Evolutionary conservation across 1,140 invertebrate genomes (phyloP), one percentile per base, ranked within the genome.

Genomic region (Pogonomyrmex californicus): DNA sequence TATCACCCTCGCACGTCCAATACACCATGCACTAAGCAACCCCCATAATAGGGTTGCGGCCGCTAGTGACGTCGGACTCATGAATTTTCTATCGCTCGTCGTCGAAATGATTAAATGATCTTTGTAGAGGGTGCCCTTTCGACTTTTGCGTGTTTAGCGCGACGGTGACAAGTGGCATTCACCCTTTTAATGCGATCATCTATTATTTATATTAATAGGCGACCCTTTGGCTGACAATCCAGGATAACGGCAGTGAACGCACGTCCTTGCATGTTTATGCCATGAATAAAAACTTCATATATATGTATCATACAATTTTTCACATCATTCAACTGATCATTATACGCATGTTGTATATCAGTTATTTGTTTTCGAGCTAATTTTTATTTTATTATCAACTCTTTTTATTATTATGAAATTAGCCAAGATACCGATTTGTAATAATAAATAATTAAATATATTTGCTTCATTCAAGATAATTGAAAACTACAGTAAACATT

Each of bases 21-120:
- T 86, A 77, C 56, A 23, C 51, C 70, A 36, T 86, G 62, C 79
- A 58, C 85, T 60, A 66, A 77, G 68, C 75, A 68, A 90, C 62
- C 79, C 87, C 63, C 70, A 62, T 82, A 91, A 92, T 91, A 75
- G 89, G 86, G 90, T 91, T 87, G 89, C 65, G 89, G 77, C 87
- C 87, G 86, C 76, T 89, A 68, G 51, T 63, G 54, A 33, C 47
- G 78, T 73, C 86, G 87, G 87, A 86, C 93, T 95, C 93, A 94
- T 94, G 93, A 95, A 95, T 95, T 94, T 95, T 94, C 92, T 93
- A 93, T 93, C 91, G 88, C 86, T 90, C 86, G 87, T 93, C 88
- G 90, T 92, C 91, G 86, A 91, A 91, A 93, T 93, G 92, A 94
- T 93, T 93, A 93, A 94, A 94, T 90, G 93, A 93, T 93, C 85